Base-by-base conservation (phyloP, 1,140 invertebrate species). In the Solen grandis region DNA sequence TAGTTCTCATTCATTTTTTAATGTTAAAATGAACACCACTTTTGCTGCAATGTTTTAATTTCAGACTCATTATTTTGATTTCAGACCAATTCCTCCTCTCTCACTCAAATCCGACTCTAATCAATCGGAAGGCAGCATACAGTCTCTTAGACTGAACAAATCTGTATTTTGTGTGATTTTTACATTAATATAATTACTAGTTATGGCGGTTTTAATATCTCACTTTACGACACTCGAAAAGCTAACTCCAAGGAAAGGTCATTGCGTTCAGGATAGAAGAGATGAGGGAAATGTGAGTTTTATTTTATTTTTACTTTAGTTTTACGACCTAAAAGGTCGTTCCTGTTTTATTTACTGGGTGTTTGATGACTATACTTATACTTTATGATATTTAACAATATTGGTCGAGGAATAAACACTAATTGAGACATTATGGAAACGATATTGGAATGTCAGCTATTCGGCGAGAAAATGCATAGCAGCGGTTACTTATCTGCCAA, bases 251-350 rank as follows among this genome's bases (percentile, higher is more conserved):
- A 19, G 19, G 41, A 10, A 33, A 66, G 75, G 75, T 78, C 75
- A 60, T 25, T 14, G 50, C 75, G 75, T 78, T 68, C 75, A 52
- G 1, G 36, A 31, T 27, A 59, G 22, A 38, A 41, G 46, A 46
- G n/a, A 55, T 27, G 63, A 59, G 66, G 59, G 36, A 78, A 78
- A 78, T 69, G 65, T 25, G 33, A 27, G 63, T 78, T 78, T 78
- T 78, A 78, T 78, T 78, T 69, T 54, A 50, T 29, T 78, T 78
- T 78, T 78, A 78, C 63, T 69, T 78, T 68, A 66, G 19, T 78
- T 78, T 78, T 78, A 78, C 35, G 50, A 46, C 13, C 41, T 27
- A 5, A 3, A 22, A 41, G 52, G 66, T 69, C 50, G 75, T 60
- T 66, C 69, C 19, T 29, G 29, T 35, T 68, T 59, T 78, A 78